Evolutionary conservation across 2,797 vertebrate genomes (phyloP).

Genomic region (Lates japonicus): DNA sequence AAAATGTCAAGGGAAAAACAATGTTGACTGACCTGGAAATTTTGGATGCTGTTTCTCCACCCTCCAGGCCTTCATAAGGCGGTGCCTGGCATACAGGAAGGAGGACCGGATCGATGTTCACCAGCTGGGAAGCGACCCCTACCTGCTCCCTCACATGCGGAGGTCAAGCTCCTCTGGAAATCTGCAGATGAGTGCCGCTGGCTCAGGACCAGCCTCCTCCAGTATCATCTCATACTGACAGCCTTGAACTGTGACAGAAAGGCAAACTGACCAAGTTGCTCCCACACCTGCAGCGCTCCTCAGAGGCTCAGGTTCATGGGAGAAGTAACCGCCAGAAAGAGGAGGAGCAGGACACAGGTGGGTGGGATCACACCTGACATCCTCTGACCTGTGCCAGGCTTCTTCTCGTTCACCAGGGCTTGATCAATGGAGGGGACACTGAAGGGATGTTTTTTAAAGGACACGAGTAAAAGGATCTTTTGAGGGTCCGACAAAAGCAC

Average conservation of each 20-base stretch:
- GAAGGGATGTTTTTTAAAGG: conserved; percentile 66
- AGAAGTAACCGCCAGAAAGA: conserved; percentile 47
- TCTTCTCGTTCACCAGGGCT: conserved; percentile 69
- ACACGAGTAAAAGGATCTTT: conserved; percentile 69
- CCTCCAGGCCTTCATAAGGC: conserved; percentile 95
- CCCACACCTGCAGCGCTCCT: conserved; percentile 74
- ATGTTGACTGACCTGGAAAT: neutral
- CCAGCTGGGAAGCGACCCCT: conserved; percentile 96
- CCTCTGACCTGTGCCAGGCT: conserved; percentile 66
- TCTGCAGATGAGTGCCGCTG: conserved; percentile 91
- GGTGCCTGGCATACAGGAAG: conserved; percentile 98
- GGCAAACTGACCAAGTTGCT: conserved; percentile 70
- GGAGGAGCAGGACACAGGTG: conserved; percentile 56
- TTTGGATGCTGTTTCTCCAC: neutral
- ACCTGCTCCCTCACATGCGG: conserved; percentile 98
- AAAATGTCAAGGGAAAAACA: neutral
- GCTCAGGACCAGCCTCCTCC: conserved; percentile 91
- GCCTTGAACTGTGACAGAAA: conserved; percentile 72
- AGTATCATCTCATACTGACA: conserved; percentile 96
- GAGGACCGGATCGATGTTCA: conserved; percentile 98
- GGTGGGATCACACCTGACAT: conserved; percentile 47
- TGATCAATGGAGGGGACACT: conserved; percentile 59
- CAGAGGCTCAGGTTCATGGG: conserved; percentile 80
- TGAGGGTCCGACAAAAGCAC: conserved; percentile 83
- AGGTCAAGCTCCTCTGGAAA: conserved; percentile 99